Base-by-base conservation (phyloP, 2,888 invertebrate genomes). In the Theristus sp. region DNA sequence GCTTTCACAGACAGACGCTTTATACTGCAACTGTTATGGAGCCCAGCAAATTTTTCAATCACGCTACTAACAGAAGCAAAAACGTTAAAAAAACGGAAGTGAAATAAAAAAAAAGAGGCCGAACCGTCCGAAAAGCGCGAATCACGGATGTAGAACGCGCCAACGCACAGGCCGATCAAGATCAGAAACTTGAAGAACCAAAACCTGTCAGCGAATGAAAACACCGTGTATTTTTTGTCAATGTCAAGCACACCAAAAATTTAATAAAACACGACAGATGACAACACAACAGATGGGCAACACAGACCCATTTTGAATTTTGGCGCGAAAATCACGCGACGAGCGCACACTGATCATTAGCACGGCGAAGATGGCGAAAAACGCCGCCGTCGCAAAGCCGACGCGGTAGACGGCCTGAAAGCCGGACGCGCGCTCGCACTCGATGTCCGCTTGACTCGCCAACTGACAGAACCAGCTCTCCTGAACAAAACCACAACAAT, bases 231-330 rank as follows among this genome's bases (percentile, higher is more conserved):
- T n/a, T n/a, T n/a, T n/a, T n/a, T n/a, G n/a, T n/a, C n/a, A n/a
- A n/a, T n/a, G n/a, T n/a, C n/a, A n/a, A n/a, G n/a, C n/a, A n/a
- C n/a, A n/a, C n/a, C n/a, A n/a, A n/a, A n/a, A n/a, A n/a, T n/a
- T n/a, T n/a, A n/a, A n/a, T n/a, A n/a, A n/a, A n/a, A n/a, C n/a
- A n/a, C n/a, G n/a, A n/a, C n/a, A n/a, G n/a, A n/a, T n/a, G n/a
- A n/a, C n/a, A n/a, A n/a, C n/a, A n/a, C n/a, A n/a, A n/a, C n/a
- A n/a, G n/a, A n/a, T n/a, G n/a, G n/a, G n/a, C n/a, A n/a, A n/a
- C n/a, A n/a, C n/a, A n/a, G 80, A 89, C 84, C 96, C 96, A 80
- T 99, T 99, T 78, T 98, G 98, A 71, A 99, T 87, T 57, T 87
- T 85, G 60, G 89, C 83, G 68, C 98, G 80, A 20, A 86, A 85